Percentiles rank a stretch among this genome's conserved stretches.
phyloP scores from a whole-genome alignment of 2,113 vertebrate genomes.

The Rallus limicola region DNA sequence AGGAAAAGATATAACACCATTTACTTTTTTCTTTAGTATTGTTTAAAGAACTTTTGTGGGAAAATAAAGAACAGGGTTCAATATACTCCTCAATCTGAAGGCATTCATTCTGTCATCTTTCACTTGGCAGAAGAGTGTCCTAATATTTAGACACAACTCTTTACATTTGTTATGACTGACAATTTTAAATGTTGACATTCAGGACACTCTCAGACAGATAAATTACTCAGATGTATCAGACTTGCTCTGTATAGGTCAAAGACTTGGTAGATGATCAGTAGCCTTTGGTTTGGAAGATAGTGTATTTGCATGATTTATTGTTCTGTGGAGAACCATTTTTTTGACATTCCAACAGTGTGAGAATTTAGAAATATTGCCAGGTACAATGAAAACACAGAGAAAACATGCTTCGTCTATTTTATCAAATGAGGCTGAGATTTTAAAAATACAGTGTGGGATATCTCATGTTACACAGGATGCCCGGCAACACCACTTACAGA shows the following conservation, averaged over 20 bases:
- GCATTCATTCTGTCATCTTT: not conserved
- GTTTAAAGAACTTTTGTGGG: not conserved
- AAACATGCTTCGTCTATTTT: not conserved
- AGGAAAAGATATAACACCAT: not conserved
- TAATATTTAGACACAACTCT: not conserved
- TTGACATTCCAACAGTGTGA: not conserved
- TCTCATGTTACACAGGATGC: not conserved
- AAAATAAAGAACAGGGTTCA: not conserved
- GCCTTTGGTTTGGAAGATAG: not conserved
- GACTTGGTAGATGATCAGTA: not conserved
- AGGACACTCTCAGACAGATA: not conserved
- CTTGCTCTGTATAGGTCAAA: not conserved
- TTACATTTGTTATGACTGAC: not conserved
- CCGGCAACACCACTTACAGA: not conserved
- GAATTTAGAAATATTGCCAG: not conserved
- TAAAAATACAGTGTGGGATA: not conserved
- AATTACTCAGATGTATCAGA: not conserved
- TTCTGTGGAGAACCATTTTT: not conserved
- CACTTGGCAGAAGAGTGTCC: not conserved
- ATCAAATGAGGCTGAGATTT: not conserved
- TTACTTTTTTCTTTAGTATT: not conserved
- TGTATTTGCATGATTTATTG: not conserved
- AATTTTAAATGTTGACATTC: not conserved
- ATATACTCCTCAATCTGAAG: not conserved
- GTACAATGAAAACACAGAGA: not conserved